Evolutionary conservation across 2,797 vertebrate species (phyloP).

Genomic region (Sphenopsis melanotis): DNA sequence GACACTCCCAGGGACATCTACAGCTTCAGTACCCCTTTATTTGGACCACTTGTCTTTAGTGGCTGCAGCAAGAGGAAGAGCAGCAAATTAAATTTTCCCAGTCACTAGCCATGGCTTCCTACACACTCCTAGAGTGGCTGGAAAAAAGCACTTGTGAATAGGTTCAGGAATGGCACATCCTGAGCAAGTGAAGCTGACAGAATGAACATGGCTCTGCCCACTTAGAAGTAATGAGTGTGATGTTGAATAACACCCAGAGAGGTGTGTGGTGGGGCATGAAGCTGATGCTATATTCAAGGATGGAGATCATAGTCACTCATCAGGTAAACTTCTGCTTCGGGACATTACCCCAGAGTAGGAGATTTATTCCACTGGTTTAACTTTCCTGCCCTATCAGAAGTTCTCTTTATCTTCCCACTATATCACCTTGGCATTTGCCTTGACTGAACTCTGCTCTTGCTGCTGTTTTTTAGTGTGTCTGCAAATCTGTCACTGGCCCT

Average conservation of each 20-base stretch:
- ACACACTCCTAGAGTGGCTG: rapidly evolving
- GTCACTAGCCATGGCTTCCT: not conserved
- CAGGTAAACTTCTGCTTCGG: not conserved
- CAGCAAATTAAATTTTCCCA: not conserved
- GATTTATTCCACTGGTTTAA: constrained; percentile 15
- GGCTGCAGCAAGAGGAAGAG: not conserved
- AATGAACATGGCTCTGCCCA: not conserved
- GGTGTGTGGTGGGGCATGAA: not conserved
- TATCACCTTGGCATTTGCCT: constrained; percentile 30
- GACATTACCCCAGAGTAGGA: not conserved
- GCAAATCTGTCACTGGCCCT: constrained; percentile 35
- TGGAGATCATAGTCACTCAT: not conserved
- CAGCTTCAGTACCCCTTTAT: not conserved
- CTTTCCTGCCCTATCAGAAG: constrained; percentile 12
- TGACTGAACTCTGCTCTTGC: constrained; percentile 20
- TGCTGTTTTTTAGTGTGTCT: constrained; percentile 19
- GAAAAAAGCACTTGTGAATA: not conserved
- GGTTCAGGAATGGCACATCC: not conserved
- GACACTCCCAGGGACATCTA: not conserved
- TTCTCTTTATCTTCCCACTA: constrained; percentile 15
- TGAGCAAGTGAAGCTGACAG: not conserved
- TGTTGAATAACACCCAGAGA: not conserved
- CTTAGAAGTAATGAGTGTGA: not conserved
- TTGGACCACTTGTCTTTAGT: not conserved
- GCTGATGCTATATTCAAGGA: not conserved